A percentile compares a stretch with the other conserved stretches of the same genome.
Conservation (phyloP, 2,888 invertebrate species). For the Octodonta nipae region DNA sequence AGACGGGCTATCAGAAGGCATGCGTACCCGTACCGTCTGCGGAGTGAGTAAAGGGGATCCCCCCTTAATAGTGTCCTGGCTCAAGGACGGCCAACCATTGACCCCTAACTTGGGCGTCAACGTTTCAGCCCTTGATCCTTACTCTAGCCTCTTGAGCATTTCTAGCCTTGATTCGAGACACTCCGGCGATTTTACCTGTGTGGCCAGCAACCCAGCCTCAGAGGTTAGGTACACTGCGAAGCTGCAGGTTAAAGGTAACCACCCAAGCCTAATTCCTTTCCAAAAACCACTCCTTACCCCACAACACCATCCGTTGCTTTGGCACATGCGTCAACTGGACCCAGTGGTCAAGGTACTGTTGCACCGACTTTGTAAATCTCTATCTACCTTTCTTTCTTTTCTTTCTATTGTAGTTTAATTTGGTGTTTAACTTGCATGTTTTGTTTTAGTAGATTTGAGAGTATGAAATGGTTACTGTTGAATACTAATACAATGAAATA, state of each 20-base stretch:
- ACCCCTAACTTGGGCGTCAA: constrained; percentile 53
- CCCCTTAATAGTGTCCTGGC: constrained; percentile 67
- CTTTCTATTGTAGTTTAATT: constrained; percentile 11
- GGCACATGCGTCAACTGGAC: constrained; percentile 47
- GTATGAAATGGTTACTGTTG: too few relatives aligned
- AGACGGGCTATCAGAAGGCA: constrained; percentile 69
- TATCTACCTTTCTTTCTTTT: constrained; percentile 15
- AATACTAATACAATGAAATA: too few relatives aligned
- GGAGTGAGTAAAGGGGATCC: constrained; percentile 69
- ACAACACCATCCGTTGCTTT: constrained; percentile 38
- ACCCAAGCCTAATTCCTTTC: constrained; percentile 28
- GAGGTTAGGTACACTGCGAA: constrained; percentile 67
- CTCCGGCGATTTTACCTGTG: constrained; percentile 65
- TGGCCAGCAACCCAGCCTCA: constrained; percentile 65
- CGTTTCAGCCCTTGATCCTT: constrained; percentile 59
- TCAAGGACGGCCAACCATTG: constrained; percentile 64
- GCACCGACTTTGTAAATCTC: constrained; percentile 41
- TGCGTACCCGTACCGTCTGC: constrained; percentile 69
- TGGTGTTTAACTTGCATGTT: constrained; percentile 13
- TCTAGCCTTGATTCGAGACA: constrained; percentile 61
- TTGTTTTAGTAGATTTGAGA: too few relatives aligned
- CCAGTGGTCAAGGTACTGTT: constrained; percentile 50
- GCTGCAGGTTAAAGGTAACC: constrained; percentile 70
- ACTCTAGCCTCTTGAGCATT: constrained; percentile 65
- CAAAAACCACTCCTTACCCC: constrained; percentile 10